Evolutionary conservation across 2,888 invertebrate species (phyloP).

Genomic region (Polietes domitor): DNA sequence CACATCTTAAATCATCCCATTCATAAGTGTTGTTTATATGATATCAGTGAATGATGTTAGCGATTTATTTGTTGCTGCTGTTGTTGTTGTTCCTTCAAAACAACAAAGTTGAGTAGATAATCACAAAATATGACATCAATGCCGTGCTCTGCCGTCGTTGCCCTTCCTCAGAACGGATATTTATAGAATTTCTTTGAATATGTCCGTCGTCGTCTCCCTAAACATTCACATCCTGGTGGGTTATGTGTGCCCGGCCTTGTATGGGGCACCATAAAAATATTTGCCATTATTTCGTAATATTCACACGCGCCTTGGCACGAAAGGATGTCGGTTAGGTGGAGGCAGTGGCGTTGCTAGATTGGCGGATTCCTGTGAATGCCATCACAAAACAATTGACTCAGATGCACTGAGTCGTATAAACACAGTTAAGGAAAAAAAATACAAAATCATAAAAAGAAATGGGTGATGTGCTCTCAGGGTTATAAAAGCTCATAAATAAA

Average conservation of each 20-base stretch:
- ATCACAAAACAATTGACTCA: not conserved
- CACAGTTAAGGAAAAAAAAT: not conserved
- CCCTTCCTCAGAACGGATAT: too few relatives aligned
- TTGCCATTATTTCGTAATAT: not conserved
- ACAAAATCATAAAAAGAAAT: too few relatives aligned
- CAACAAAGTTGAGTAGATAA: not conserved
- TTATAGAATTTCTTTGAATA: not conserved
- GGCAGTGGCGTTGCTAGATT: too few relatives aligned
- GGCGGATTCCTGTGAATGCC: not conserved
- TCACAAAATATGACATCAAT: conserved; percentile 18
- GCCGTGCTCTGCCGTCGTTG: too few relatives aligned
- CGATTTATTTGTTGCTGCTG: not conserved
- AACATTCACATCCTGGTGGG: not conserved
- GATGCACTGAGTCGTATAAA: not conserved
- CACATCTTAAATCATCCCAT: not conserved
- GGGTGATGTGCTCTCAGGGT: not conserved
- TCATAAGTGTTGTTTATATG: not conserved
- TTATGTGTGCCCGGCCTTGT: not conserved
- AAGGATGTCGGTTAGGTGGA: not conserved
- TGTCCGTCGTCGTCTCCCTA: not conserved
- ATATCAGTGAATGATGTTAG: not conserved
- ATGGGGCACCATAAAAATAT: not conserved
- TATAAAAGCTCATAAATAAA: conserved; percentile 2
- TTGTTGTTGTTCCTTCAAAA: not conserved
- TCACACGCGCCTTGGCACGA: not conserved